Evolutionary conservation across 2,888 invertebrate species (phyloP).

Genomic region (Eupelmus urozonus): DNA sequence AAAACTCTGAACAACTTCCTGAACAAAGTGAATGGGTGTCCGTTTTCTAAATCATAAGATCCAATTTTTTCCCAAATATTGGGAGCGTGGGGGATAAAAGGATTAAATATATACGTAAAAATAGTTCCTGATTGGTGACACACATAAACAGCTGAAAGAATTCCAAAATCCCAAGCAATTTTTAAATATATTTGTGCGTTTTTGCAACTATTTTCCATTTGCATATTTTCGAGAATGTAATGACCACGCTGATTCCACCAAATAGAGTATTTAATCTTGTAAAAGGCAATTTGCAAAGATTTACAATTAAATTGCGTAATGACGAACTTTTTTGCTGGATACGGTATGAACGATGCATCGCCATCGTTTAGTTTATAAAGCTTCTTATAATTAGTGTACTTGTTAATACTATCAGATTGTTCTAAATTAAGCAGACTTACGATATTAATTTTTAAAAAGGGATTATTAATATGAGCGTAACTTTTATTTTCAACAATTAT

Average conservation of each 20-base stretch:
- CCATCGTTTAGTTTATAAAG: background rate
- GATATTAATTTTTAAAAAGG: background rate
- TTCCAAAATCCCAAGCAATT: constrained; percentile 28
- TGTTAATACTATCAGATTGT: background rate
- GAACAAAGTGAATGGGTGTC: constrained; percentile 33
- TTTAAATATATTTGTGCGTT: background rate
- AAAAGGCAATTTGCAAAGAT: constrained; percentile 1
- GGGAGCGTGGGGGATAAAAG: constrained; percentile 12
- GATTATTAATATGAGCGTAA: background rate
- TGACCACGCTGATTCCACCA: constrained; percentile 32
- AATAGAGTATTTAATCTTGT: constrained; percentile 29
- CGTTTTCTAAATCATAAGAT: constrained; percentile 16
- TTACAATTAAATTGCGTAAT: background rate
- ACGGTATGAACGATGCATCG: background rate
- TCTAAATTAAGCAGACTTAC: background rate
- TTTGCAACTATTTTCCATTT: constrained; percentile 2
- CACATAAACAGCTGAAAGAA: constrained; percentile 3
- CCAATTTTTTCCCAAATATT: background rate
- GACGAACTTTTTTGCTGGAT: background rate
- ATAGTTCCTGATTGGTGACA: background rate
- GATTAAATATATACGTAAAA: constrained; percentile 19
- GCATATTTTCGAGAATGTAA: constrained; percentile 4
- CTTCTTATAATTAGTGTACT: background rate
- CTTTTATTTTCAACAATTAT: background rate
- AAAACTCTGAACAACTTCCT: constrained; percentile 1